Percentiles rank a stretch among this genome's conserved stretches.
Evolutionary conservation across 2,113 vertebrate species (phyloP).

Genomic region (Festucalex cinctus): DNA sequence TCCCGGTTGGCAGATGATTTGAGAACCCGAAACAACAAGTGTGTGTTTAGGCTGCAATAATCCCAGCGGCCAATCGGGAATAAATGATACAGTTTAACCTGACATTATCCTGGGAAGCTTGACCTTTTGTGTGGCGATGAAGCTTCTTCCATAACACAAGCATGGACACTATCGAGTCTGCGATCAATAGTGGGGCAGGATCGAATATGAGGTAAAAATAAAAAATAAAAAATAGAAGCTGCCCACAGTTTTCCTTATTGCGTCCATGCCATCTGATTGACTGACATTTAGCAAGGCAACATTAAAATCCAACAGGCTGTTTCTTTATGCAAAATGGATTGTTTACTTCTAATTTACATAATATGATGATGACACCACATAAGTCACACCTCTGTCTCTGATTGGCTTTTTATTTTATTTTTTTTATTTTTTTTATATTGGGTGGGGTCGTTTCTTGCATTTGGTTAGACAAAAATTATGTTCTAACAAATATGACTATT

Average conservation of each 20-base stretch:
- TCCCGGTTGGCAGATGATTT: background rate
- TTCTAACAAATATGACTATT: too few relatives aligned
- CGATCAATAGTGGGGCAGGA: constrained; percentile 21
- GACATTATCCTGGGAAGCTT: constrained; percentile 6
- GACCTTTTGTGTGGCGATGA: background rate
- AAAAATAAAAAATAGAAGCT: too few relatives aligned
- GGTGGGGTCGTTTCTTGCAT: too few relatives aligned
- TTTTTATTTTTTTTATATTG: too few relatives aligned
- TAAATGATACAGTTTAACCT: constrained; percentile 21
- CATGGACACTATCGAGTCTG: background rate
- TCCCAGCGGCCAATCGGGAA: background rate
- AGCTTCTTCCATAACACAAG: background rate
- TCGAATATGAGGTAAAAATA: constrained; percentile 2
- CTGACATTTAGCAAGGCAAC: background rate
- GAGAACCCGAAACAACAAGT: background rate
- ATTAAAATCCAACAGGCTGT: too few relatives aligned
- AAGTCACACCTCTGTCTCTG: too few relatives aligned
- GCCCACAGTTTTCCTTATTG: background rate
- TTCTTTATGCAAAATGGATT: too few relatives aligned
- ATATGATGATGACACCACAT: too few relatives aligned
- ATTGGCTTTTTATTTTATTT: too few relatives aligned
- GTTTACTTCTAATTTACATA: too few relatives aligned
- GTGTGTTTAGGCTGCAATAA: background rate
- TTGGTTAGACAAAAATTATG: too few relatives aligned
- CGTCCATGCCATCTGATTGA: background rate